Percentiles rank a stretch among this genome's conserved stretches.
Conservation (phyloP, 2,888 invertebrate genomes). For the Cryptocephalus primarius region DNA sequence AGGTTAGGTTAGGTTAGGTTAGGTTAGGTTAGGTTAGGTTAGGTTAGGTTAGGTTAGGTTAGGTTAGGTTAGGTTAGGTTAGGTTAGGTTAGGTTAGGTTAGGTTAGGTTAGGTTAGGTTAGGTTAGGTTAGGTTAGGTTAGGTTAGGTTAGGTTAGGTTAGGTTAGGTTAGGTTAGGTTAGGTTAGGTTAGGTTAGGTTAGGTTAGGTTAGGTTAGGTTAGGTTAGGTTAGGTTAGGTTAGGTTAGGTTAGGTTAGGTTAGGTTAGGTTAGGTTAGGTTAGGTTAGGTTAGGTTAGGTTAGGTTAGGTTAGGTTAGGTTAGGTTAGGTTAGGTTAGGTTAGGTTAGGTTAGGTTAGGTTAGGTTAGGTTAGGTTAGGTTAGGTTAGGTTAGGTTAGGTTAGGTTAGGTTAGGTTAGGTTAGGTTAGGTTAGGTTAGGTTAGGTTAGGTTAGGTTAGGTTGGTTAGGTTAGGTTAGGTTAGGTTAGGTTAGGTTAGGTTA, state of each 20-base stretch:
- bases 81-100: not conserved
- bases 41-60: not conserved
- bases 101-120: not conserved
- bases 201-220: slow-evolving; percentile 2
- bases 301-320: slow-evolving; percentile 12
- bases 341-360: slow-evolving; percentile 11
- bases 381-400: slow-evolving; percentile 9
- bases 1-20: not conserved
- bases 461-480: slow-evolving; percentile 10
- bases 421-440: slow-evolving; percentile 13
- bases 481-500: slow-evolving; percentile 8
- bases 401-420: slow-evolving; percentile 11
- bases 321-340: slow-evolving; percentile 13
- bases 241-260: slow-evolving; percentile 13
- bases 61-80: not conserved
- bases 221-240: slow-evolving; percentile 6
- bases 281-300: slow-evolving; percentile 12
- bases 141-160: not conserved
- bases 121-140: not conserved
- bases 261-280: slow-evolving; percentile 12
- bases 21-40: not conserved
- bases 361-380: no score
- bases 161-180: no score
- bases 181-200: not conserved
- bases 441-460: slow-evolving; percentile 12